Base-by-base conservation (phyloP, 92 coral and sea anemone genomes). In the Parazoanthus atlanticus region DNA sequence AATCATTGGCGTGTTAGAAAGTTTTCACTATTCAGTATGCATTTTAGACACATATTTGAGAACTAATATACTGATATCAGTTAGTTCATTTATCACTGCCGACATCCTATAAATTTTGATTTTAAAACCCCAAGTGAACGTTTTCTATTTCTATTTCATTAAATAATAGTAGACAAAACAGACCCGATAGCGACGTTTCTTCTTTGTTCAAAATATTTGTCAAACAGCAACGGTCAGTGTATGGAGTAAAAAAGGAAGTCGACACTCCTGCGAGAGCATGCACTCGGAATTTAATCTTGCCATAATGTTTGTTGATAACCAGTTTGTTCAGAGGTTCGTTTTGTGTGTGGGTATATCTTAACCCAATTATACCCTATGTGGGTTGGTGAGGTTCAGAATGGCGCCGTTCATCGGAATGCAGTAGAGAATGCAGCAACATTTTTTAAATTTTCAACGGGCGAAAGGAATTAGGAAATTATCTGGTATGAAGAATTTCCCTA, bases 401-500 rank as follows among this genome's bases (percentile, higher is more conserved):
- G 15, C 3, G 28, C 28, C 16, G 28, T 61, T 61, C 58, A 21
- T 61, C 69, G n/a, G 69, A 25, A 61, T 61, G 26, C 21, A 61
- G 9, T 25, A 5, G 26, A 61, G 69, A 61, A 61, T 61, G 5
- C 7, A 61, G 69, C 69, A 61, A 61, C 69, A 61, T 61, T 61
- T 61, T 61, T 61, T n/a, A 23, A 61, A 61, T 61, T 61, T 6
- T 61, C 8, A 21, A 64, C 13, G 81, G 89, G 82, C 58, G 74
- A 54, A 80, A 49, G 84, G 88, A 76, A 66, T 21, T 85, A 26
- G 71, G 11, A 21, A 6, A 31, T 25, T 70, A 85, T 58, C 16
- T 40, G 69, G 23, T 17, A 29, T 1, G 28, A 26, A 47, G 32
- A 46, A 46, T 78, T 19, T 80, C 1, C 8, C n/a, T 29, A 30